Base-by-base conservation (phyloP, 2,888 invertebrate species). In the Molorchus minor region DNA sequence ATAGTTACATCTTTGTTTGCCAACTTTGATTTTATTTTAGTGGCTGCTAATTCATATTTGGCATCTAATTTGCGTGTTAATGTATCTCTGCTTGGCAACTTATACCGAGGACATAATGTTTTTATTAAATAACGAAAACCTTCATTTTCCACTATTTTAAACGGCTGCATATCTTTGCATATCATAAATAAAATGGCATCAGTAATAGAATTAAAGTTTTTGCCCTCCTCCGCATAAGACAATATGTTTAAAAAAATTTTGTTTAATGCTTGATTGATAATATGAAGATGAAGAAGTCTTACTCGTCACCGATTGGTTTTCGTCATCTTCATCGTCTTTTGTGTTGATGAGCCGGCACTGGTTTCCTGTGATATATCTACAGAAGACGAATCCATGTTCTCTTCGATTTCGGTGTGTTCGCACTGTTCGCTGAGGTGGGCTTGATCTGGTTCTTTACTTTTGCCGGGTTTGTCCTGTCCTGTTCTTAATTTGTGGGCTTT, bases 1-100 rank as follows among this genome's bases (percentile, higher is more conserved):
- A 67, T 15, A n/a, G 56, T 46, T n/a, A 63, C 7, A 33, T 17
- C 44, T 19, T 13, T 21, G 20, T n/a, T n/a, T n/a, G 44, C 44
- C 25, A 44, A 44, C 12, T 25, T 44, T 21, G 21, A 25, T 44
- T 44, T 44, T 21, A 44, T 21, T 21, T 44, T 21, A 21, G 12
- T 44, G 21, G 21, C 10, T 20, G n/a, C 12, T 29, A 29, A 20
- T 44, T 44, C 21, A 21, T 21, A 44, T 44, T 44, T 44, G 29
- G 21, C 25, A 12, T 44, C 44, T 44, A 44, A 21, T 7, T 21
- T 44, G 21, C 15, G 21, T 2, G 21, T 29, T 29, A 44, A 44
- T 29, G 25, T 44, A 44, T 29, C 21, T 29, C 15, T 44, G n/a
- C 21, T 21, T 20, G 44, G 44, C 44, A 44, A 10, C 13, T 44